Percentiles rank a stretch among this genome's conserved stretches.
Conservation (phyloP, 2,888 invertebrate genomes). For the Keiferia lycopersicella region DNA sequence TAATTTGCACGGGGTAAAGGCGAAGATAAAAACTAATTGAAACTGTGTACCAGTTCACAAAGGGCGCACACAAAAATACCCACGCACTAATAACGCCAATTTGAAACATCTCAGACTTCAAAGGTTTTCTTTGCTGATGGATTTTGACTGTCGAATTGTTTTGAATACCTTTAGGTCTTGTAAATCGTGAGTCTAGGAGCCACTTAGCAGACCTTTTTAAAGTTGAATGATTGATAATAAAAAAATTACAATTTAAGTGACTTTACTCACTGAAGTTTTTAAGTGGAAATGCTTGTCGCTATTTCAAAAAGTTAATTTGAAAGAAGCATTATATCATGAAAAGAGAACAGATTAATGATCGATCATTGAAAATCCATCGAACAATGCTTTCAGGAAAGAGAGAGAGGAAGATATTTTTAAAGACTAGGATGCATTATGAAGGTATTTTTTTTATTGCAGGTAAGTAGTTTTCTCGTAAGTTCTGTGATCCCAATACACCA, state of each 20-base stretch:
- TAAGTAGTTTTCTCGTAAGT: too few species aligned
- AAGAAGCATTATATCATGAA: too few species aligned
- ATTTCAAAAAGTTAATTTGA: too few species aligned
- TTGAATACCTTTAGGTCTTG: neutral
- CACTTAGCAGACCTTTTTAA: neutral
- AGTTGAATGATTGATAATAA: neutral
- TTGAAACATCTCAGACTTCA: conserved; percentile 20
- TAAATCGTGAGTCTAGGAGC: neutral
- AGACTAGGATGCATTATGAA: too few species aligned
- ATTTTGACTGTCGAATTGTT: neutral
- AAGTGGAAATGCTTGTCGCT: too few species aligned
- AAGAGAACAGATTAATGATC: too few species aligned
- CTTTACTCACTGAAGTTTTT: too few species aligned
- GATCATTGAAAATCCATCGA: too few species aligned
- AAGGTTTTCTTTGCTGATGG: neutral
- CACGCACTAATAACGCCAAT: conserved; percentile 19
- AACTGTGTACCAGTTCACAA: conserved; percentile 18
- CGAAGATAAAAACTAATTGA: conserved; percentile 18
- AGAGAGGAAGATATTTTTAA: too few species aligned
- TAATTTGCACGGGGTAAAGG: conserved; percentile 26
- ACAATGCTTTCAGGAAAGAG: too few species aligned
- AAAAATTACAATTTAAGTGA: neutral
- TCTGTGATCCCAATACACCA: too few species aligned
- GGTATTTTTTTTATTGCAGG: too few species aligned
- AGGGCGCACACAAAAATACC: conserved; percentile 17